Evolutionary conservation across 37 sponge, comb jelly and placozoan species (phyloP).

Genomic region (Hormiphora californensis): DNA sequence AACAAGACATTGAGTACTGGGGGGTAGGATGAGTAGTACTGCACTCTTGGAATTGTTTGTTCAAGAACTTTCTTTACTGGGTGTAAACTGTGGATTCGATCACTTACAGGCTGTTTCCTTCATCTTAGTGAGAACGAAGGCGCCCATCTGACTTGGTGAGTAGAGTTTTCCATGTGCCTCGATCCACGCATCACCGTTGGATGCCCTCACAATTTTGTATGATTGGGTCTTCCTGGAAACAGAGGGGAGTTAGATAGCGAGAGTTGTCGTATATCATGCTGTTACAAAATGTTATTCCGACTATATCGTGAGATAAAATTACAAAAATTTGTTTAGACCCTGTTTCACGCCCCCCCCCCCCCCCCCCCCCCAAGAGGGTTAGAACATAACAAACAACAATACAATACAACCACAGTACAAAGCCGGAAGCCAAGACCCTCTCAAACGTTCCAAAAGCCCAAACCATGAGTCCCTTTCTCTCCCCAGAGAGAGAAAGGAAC

Average conservation of each 20-base stretch:
- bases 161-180: constrained; percentile 79
- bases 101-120: constrained; percentile 92
- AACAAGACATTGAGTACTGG: no score
- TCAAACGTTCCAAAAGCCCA: no score
- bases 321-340: no score
- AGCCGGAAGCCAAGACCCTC: no score
- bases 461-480: no score
- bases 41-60: no score
- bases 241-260: background rate
- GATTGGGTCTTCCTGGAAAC: constrained; percentile 69
- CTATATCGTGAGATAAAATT: background rate
- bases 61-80: background rate
- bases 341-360: no score
- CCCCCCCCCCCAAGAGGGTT: no score
- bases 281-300: background rate
- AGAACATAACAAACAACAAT: no score
- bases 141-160: constrained; percentile 97
- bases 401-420: no score
- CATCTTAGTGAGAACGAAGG: constrained; percentile 95
- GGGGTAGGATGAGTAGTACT: no score
- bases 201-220: constrained; percentile 78
- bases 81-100: background rate
- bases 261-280: background rate
- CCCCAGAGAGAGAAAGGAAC: no score
- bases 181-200: constrained; percentile 99